Base-by-base conservation (phyloP, 2,888 invertebrate species). In the Drosophila nigritarsus region DNA sequence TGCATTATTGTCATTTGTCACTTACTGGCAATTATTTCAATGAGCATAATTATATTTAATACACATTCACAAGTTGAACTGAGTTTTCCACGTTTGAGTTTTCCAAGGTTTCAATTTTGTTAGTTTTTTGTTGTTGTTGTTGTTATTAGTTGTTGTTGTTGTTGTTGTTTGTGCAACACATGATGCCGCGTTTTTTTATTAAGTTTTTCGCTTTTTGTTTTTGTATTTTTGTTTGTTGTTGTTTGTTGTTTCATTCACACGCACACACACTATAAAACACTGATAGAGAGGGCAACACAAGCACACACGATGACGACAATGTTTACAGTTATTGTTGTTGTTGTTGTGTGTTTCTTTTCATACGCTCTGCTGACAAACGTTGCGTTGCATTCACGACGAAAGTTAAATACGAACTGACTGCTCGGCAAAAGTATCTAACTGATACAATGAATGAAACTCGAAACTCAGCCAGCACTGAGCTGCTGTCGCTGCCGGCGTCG, bases 361-460 rank as follows among this genome's bases (percentile, higher is more conserved):
- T 49, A 68, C 73, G 78, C 87, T 76, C 65, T 75, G 67, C 80
- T 73, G 72, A 74, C 82, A 79, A 86, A 90, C 85, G 89, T 73
- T 83, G 88, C 86, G 89, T 85, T 83, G 88, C 88, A 87, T 89
- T 88, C 87, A 88, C 91, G 87, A 87, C 91, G 91, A 91, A 88
- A 89, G 91, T 91, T 88, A 84, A 91, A 91, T 91, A 88, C 88
- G 90, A 91, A 87, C 81, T 85, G 90, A 86, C 74, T 83, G 82
- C 73, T 75, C 72, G 78, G 73, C 73, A 67, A 80, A 78, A 80
- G 80, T 78, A 76, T 80, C 78, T 80, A 76, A 53, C 78, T 76
- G 80, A 75, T 74, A 80, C 82, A 83, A 81, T 91, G 91, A 91
- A 92, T 92, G 91, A 92, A 91, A 92, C 90, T 90, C 89, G 81